phyloP scores from a whole-genome alignment of 2,113 vertebrate species.

The Neodontobutis hainanensis region DNA sequence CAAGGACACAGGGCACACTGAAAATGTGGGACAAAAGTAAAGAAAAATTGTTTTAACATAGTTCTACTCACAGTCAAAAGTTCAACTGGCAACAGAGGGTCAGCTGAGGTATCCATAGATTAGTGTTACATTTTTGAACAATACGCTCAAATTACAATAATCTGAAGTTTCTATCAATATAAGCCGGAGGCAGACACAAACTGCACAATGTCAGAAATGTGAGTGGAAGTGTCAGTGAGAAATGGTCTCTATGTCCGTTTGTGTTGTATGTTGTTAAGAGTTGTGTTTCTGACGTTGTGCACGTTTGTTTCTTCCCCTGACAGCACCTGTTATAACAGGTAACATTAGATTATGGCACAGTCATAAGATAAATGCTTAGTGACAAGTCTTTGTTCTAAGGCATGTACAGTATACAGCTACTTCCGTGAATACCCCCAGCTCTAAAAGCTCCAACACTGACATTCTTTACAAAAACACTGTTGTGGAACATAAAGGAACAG shows the following conservation, averaged over 20 bases:
- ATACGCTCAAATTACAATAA: conserved; percentile 60
- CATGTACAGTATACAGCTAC: conserved; percentile 60
- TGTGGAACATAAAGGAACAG: no score
- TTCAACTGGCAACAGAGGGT: conserved; percentile 58
- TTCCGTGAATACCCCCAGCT: not conserved
- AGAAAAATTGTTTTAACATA: conserved; percentile 52
- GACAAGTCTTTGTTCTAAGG: conserved; percentile 76
- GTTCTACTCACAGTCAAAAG: conserved; percentile 68
- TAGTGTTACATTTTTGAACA: conserved; percentile 57
- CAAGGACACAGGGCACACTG: conserved; percentile 64
- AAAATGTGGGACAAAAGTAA: conserved; percentile 60
- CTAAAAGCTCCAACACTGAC: conserved; percentile 6
- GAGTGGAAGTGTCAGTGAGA: no score
- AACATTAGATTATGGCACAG: conserved; percentile 78
- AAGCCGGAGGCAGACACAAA: not conserved
- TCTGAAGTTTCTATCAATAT: conserved; percentile 14
- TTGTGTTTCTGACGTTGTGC: not conserved
- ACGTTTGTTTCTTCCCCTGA: conserved; percentile 49
- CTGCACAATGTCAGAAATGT: not conserved
- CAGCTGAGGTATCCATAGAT: conserved; percentile 69
- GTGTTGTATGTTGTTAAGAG: no score
- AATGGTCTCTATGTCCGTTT: no score
- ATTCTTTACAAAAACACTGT: not conserved
- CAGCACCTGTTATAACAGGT: conserved; percentile 78
- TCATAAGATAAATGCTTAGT: conserved; percentile 78